A percentile compares a stretch with the other conserved stretches of the same genome.
phyloP scores from a whole-genome alignment of 1,140 invertebrate species.

The Neodiprion pinetum region DNA sequence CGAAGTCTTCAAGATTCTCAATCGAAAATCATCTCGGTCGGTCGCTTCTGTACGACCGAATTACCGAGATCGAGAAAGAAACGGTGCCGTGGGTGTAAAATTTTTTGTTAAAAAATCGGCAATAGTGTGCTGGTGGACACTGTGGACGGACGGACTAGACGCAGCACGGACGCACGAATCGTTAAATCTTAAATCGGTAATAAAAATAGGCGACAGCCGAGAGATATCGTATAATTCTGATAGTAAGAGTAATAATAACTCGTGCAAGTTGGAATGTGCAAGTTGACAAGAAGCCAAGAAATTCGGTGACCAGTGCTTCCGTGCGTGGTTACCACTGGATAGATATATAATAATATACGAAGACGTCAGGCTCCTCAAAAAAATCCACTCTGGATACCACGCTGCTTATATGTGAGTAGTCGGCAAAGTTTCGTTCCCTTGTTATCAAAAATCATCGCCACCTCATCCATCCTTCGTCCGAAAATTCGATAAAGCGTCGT shows the following conservation, averaged over 20 bases:
- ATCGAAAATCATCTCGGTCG: not conserved
- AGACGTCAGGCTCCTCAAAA: conserved; percentile 51
- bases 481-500: too few species aligned
- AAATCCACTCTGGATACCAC: conserved; percentile 62
- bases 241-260: not conserved
- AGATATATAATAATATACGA: conserved; percentile 42
- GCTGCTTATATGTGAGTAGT: conserved; percentile 59
- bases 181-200: too few species aligned
- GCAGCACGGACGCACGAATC: not conserved
- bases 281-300: conserved; percentile 1
- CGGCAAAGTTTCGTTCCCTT: conserved; percentile 11
- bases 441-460: not conserved
- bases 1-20: not conserved
- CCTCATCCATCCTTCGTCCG: not conserved
- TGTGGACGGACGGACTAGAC: conserved; percentile 3
- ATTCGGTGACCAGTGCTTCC: conserved; percentile 37
- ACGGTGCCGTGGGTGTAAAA: not conserved
- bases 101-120: not conserved
- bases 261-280: conserved; percentile 9
- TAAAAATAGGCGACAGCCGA: too few species aligned
- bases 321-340: conserved; percentile 46
- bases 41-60: not conserved
- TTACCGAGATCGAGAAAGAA: not conserved
- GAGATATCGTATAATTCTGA: too few species aligned
- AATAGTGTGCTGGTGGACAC: not conserved